Evolutionary conservation across 2,797 vertebrate species (phyloP), one percentile per base, ranked within the genome.

Genomic region (Alectoris magna): DNA sequence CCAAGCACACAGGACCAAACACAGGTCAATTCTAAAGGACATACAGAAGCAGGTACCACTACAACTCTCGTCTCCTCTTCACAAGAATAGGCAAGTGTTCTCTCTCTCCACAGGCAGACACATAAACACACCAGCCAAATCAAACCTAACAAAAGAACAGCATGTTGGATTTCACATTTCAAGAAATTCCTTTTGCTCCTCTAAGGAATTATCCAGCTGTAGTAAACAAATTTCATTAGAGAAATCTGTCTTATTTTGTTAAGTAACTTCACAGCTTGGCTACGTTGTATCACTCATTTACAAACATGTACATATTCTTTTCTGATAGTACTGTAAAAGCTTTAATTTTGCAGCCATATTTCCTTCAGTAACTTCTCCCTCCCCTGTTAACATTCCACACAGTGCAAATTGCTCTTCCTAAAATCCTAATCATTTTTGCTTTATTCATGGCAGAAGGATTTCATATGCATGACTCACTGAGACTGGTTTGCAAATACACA

Each of bases 241-340:
- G 26, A 94, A 92, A 81, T 78, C 46, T 39, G 46, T 73, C 73
- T 87, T 86, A 34, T 34, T 34, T 34, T 34, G 34, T 34, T 34
- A 91, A 62, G 58, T 66, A 63, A 55, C 43, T 91, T 86, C 67
- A 76, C n/a, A 34, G 62, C 53, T 90, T 53, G 44, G 55, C 41
- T 55, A 80, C 82, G 76, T 70, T 91, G 81, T 63, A 78, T 48
- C 68, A 79, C 41, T 56, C 79, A 64, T 64, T 79, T 88, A 90
- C 68, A 88, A 94, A 82, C 11, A 26, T 3, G 3, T n/a, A 90
- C 86, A 34, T 53, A 56, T 22, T 86, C 62, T 59, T 83, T 26
- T 41, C 27, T 41, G 69, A n/a, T 16, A 41, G 38, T 75, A 76
- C 5, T 86, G 27, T 16, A 81, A 60, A 11, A 73, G 11, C 4